Base-by-base conservation (phyloP, 1,140 invertebrate genomes). In the Aporrectodea caliginosa region DNA sequence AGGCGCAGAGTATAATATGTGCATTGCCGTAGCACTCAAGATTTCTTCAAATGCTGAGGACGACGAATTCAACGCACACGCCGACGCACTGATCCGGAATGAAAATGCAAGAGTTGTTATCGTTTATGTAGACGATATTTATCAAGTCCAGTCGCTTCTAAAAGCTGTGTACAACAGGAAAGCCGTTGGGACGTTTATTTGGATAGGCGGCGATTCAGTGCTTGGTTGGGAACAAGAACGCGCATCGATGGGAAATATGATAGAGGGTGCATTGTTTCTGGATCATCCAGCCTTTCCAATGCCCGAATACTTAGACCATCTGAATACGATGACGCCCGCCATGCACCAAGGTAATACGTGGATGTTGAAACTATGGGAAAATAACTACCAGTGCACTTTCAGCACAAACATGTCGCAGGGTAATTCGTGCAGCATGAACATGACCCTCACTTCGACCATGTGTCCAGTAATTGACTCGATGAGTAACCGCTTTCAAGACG, bases 161-260 rank as follows among this genome's bases (percentile, higher is more conserved):
- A 22, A 12, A 22, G 22, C 6, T 6, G 22, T 58, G 43, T 22
- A 58, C 6, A 22, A 58, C 6, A 58, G 43, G 43, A 58, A 58
- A 31, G 78, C 31, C n/a, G 78, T 43, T 16, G 77, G 75, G 16
- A 29, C 16, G n/a, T 79, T 79, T 27, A 35, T 58, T 0, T 74
- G 77, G 75, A 27, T 78, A 30, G 35, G 32, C 32, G 75, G 75
- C 27, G 78, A 79, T 33, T 35, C 32, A 22, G 22, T 58, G 43
- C 6, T 6, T 22, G 43, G 6, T 22, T 58, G 43, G 43, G 43
- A 58, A 58, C 6, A 6, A 22, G 22, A 58, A 6, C 6, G 6
- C 43, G 43, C 6, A 6, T 12, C 22, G 6, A 58, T 22, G 43
- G 43, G 6, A 6, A 12, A 58, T 22, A 58, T 58, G 6, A 6